A percentile compares a stretch with the other conserved stretches of the same genome.
phyloP scores from a whole-genome alignment of 2,888 invertebrate genomes.

The Aproaerema taeniolella region DNA sequence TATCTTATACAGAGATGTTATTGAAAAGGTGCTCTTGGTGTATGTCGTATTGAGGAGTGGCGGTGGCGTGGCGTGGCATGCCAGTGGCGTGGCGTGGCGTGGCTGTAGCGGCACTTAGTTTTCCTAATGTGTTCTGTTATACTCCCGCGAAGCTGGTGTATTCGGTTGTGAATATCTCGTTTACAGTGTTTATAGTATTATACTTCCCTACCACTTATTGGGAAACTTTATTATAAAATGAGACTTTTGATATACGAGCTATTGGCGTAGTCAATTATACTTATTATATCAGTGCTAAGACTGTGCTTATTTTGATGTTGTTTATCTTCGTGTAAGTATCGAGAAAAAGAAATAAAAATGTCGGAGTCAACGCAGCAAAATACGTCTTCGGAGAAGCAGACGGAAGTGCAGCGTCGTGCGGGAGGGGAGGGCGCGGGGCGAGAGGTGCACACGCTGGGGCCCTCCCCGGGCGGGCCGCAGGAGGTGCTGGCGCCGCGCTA shows the following conservation, averaged over 20 bases:
- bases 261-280: conserved; percentile 43
- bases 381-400: conserved; percentile 62
- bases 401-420: conserved; percentile 61
- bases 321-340: conserved; percentile 25
- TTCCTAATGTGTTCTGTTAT: not conserved
- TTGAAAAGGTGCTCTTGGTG: not conserved
- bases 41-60: not conserved
- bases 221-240: too few species aligned
- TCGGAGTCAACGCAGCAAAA: conserved; percentile 63
- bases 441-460: conserved; percentile 38
- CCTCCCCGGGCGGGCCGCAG: conserved; percentile 4
- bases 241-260: conserved; percentile 42
- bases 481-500: not conserved
- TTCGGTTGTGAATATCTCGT: conserved; percentile 55
- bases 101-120: not conserved
- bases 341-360: conserved; percentile 37
- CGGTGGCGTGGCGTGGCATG: not conserved
- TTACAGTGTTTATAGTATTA: conserved; percentile 22
- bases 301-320: conserved; percentile 42
- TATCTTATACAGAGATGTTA: too few species aligned
- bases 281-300: conserved; percentile 14
- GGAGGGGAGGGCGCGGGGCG: conserved; percentile 26
- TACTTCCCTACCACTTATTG: too few species aligned
- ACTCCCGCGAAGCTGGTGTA: conserved; percentile 34
- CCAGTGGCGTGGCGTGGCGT: not conserved